Base-by-base conservation (phyloP, 2,797 vertebrate genomes). In the Petrocephalus schoutedeni region DNA sequence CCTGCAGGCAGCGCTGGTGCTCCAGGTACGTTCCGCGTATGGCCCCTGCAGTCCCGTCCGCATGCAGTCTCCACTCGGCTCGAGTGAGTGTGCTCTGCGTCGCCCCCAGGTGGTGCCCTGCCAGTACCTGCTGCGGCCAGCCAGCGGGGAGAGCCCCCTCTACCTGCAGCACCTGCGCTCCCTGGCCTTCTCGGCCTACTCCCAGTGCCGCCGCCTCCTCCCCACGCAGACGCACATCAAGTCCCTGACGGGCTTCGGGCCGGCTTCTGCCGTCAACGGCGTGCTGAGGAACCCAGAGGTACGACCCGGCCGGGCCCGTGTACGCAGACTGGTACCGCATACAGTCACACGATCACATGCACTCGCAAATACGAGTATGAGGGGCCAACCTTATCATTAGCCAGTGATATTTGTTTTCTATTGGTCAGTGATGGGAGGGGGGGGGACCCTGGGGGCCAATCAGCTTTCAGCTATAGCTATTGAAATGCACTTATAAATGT, bases 121-220 rank as follows among this genome's bases (percentile, higher is more conserved):
- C 93, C 97, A 98, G 95, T 97, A 97, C 93, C 97, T 99, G 90
- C 96, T 99, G 92, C 98, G 98, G 94, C 98, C 97, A 49, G 96
- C 97, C 90, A 97, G 97, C 89, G 98, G 98, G 9, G 98, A 98
- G 36, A 97, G 96, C 92, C 96, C 96, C 87, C 95, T 97, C 93
- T 99, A 98, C 92, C 96, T 99, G 90, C 98, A 99, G 90, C 97
- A 98, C 93, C 96, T 99, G 92, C 98, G 99, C 91, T 98, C 98
- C 41, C 91, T 99, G 96, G 97, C 98, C 0, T 99, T 99, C 90
- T 99, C 97, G 0, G 97, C 97, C 92, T 98, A 99, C 95, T 98
- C 98, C 89, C 98, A 98, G 85, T 98, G 98, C 94, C 94, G 97
- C 90, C 96, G 98, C 21, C 96, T 97, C 0, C 91, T 98, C 88